These are phyloP conservation scores for Drosophila melanogaster DNA, from an alignment of 1,140 invertebrate species.

Conservation along the genomic window Release_6_plus_ISO1_MT NT_033777.3:25529001-25529500, in stretches of 20 bases:
- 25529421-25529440: constrained; percentile 56
- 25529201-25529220: constrained; percentile 25
- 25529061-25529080: background rate
- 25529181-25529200: constrained; percentile 27
- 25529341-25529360: constrained; percentile 14
- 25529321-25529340: constrained; percentile 28
- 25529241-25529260: constrained; percentile 47
- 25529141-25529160: constrained; percentile 35
- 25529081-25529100: constrained; percentile 6
- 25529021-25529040: background rate
- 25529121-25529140: constrained; percentile 31
- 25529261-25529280: constrained; percentile 53
- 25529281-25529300: constrained; percentile 40
- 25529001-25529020: background rate
- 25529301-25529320: constrained; percentile 40
- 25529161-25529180: constrained; percentile 28
- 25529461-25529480: background rate
- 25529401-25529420: constrained; percentile 34
- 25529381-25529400: constrained; percentile 33
- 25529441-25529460: constrained; percentile 32
- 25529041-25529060: constrained; percentile 12
- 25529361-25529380: constrained; percentile 15
- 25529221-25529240: constrained; percentile 48
- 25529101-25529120: constrained; percentile 5
- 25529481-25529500: background rate